These are phyloP conservation scores for Caenorhabditis latens DNA, from an alignment of 1,140 invertebrate genomes.

Conservation along the genomic window DNA sequence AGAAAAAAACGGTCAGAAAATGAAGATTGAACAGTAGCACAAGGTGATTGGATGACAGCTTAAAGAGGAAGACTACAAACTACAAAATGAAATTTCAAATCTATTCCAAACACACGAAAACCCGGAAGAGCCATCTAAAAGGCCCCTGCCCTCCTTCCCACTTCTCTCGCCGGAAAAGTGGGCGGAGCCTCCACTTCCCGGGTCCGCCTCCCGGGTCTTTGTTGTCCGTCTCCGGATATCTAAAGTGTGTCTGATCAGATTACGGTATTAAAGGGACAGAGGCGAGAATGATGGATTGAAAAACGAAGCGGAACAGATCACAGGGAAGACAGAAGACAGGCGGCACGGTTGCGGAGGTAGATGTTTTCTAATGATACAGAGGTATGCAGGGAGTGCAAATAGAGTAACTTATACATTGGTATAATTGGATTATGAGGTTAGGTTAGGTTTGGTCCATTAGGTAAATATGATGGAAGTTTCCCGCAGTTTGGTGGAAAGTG, in stretches of 20 bases:
- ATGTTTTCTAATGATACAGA: conserved; percentile 45
- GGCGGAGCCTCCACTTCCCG: not conserved
- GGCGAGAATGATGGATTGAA: conserved; percentile 41
- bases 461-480: not conserved
- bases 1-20: too few relatives aligned
- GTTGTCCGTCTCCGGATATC: not conserved
- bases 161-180: not conserved
- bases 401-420: not conserved
- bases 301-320: not conserved
- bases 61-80: too few relatives aligned
- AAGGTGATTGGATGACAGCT: too few relatives aligned
- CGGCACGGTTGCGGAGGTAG: not conserved
- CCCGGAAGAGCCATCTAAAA: not conserved
- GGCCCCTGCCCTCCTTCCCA: not conserved
- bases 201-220: conserved; percentile 1
- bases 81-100: too few relatives aligned
- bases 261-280: conserved; percentile 51
- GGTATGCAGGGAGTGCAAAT: not conserved
- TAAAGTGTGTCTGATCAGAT: conserved; percentile 35
- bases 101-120: too few relatives aligned
- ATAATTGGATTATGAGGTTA: not conserved
- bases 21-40: too few relatives aligned
- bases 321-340: not conserved
- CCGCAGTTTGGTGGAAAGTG: too few relatives aligned
- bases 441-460: not conserved